phyloP scores from a whole-genome alignment of 2,888 invertebrate species.

The Biston betularia region DNA sequence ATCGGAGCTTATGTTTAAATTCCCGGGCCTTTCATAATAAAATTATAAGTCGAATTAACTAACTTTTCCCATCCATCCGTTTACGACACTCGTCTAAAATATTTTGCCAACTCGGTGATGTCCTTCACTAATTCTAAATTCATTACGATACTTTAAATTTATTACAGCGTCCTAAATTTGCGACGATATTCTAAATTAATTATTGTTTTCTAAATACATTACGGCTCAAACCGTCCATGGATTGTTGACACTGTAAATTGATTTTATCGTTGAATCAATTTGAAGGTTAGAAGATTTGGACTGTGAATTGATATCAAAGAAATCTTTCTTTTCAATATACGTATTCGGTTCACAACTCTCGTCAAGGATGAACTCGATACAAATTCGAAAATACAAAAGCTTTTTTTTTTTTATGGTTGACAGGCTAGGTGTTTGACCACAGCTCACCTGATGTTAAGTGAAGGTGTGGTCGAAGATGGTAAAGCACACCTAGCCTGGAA shows the following conservation, averaged over 20 bases:
- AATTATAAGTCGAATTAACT: constrained; percentile 59
- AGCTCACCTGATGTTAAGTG: too few species aligned
- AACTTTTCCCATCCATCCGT: constrained; percentile 53
- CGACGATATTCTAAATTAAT: constrained; percentile 31
- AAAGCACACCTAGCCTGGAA: too few species aligned
- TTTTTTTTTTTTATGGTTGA: too few species aligned
- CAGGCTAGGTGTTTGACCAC: too few species aligned
- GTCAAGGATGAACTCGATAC: too few species aligned
- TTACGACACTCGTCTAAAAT: constrained; percentile 54
- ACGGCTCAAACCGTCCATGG: constrained; percentile 10
- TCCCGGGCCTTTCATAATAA: constrained; percentile 52
- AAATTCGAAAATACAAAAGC: background rate
- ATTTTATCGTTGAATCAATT: constrained; percentile 52
- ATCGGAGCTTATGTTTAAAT: constrained; percentile 44
- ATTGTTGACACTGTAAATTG: constrained; percentile 53
- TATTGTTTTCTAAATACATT: constrained; percentile 32
- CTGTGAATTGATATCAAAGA: background rate
- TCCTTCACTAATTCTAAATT: constrained; percentile 59
- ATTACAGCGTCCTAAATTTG: constrained; percentile 35
- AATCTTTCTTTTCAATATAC: background rate
- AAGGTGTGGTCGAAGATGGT: too few species aligned
- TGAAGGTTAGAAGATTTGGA: background rate
- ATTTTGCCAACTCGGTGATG: constrained; percentile 53
- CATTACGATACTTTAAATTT: constrained; percentile 49
- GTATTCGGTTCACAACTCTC: too few species aligned